Evolutionary conservation across 2,797 vertebrate species (phyloP), one percentile per base, ranked within the genome.

Genomic region (Gallirallus australis): DNA sequence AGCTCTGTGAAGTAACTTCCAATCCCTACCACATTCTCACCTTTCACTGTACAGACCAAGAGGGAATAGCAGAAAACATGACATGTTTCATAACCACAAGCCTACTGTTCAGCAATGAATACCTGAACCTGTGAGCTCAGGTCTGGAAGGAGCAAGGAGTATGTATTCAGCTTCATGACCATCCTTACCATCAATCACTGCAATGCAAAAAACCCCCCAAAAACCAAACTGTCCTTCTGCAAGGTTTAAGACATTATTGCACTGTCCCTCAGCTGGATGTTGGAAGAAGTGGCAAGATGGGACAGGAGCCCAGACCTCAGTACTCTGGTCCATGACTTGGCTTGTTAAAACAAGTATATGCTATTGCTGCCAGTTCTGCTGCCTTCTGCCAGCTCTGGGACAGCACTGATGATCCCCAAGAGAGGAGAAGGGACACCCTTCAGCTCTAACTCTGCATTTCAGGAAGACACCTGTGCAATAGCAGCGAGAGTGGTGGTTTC

Each of bases 1-100:
- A 68, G 54, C 57, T 91, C 87, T 86, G 25, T 71, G 78, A 95
- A 95, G 75, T 59, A 85, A 69, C 42, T 73, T 70, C 61, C 56
- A 79, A 47, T 30, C 56, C 35, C 35, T 57, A 82, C 28, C 68
- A 85, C 80, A 81, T 91, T 76, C 73, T 79, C 77, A 86, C 48
- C 80, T 89, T 70, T 73, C 71, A 59, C 60, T 82, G 52, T 8
- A 66, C 11, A 80, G 35, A 80, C 56, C 66, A 79, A 68, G 60
- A 20, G 28, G 40, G 39, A 93, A 92, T 1, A 84, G 79, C 39
- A 81, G 42, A 84, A 96, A 89, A 73, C 35, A 79, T 2, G 11
- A 15, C 28, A 77, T 4, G 13, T 84, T 78, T 86, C 53, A 90
- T 12, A 64, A 30, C 68, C 37, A 24, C 20, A 56, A 59, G 72